A percentile compares a stretch with the other conserved stretches of the same genome.
Evolutionary conservation across 1,140 invertebrate species (phyloP).

Genomic region (Acromyrmex charruanus): DNA sequence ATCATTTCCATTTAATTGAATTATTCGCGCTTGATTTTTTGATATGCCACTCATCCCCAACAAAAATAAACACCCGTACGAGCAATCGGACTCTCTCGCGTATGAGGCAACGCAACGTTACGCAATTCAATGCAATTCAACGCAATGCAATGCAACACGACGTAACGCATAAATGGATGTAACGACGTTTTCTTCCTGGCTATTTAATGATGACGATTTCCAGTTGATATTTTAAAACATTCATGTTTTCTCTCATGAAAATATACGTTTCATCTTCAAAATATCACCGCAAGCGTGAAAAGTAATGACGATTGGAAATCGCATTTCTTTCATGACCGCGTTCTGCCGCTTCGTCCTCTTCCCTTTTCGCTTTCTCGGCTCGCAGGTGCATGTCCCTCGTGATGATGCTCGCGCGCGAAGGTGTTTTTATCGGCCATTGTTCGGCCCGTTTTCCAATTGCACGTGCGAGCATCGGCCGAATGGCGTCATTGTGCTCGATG

Average conservation of each 20-base stretch:
- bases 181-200: constrained; percentile 42
- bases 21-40: constrained; percentile 40
- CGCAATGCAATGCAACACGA: not conserved
- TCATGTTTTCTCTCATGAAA: constrained; percentile 18
- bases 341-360: not conserved
- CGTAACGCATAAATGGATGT: constrained; percentile 4
- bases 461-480: constrained; percentile 66
- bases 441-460: constrained; percentile 80
- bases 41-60: constrained; percentile 1
- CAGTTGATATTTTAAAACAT: constrained; percentile 17
- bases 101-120: not conserved
- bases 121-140: not conserved
- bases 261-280: not conserved
- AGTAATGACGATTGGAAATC: not conserved
- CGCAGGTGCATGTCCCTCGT: not conserved
- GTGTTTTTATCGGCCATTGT: constrained; percentile 71
- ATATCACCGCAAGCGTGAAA: not conserved
- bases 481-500: constrained; percentile 80
- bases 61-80: constrained; percentile 11
- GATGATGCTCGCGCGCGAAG: constrained; percentile 48
- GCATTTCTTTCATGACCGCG: not conserved
- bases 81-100: not conserved
- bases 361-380: not conserved
- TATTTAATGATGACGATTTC: constrained; percentile 19
- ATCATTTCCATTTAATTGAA: constrained; percentile 24